These are phyloP conservation scores for Erebia aethiops DNA, from an alignment of 2,888 invertebrate genomes.

Conservation along the genomic window DNA sequence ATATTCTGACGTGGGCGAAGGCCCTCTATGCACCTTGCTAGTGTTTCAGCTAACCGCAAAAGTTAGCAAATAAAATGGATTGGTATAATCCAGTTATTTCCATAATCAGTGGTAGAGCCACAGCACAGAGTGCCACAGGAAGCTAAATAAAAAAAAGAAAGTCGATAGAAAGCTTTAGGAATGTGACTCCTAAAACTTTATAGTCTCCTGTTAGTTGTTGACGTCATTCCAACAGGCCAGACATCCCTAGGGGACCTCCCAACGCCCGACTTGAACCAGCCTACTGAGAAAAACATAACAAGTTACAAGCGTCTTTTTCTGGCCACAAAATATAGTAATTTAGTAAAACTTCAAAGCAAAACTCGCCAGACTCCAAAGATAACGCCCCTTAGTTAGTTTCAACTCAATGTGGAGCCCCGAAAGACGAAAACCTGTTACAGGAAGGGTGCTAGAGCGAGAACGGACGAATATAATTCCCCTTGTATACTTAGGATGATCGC, in stretches of 20 bases:
- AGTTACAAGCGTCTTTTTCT: too few relatives aligned
- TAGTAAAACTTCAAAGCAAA: neutral
- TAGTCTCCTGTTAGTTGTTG: conserved; percentile 82
- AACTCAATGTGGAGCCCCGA: neutral
- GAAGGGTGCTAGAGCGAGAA: conserved; percentile 55
- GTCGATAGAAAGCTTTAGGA: neutral
- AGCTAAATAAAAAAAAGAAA: neutral
- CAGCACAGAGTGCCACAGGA: too few relatives aligned
- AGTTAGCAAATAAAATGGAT: too few relatives aligned
- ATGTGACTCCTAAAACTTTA: conserved; percentile 52
- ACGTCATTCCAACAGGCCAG: conserved; percentile 79
- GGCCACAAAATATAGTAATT: neutral
- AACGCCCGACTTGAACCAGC: conserved; percentile 36
- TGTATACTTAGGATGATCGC: conserved; percentile 51
- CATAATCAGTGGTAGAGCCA: neutral
- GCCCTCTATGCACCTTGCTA: too few relatives aligned
- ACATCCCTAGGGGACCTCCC: conserved; percentile 79
- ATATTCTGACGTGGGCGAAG: too few relatives aligned
- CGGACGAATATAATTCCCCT: conserved; percentile 46
- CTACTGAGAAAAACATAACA: neutral
- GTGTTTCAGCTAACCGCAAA: too few relatives aligned
- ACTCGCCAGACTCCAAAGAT: neutral
- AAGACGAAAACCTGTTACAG: conserved; percentile 34
- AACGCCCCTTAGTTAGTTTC: conserved; percentile 12
- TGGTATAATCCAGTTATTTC: too few relatives aligned